These are phyloP conservation scores for Deladenus siricidicola DNA, from an alignment of 2,888 invertebrate species.

Conservation along the genomic window DNA sequence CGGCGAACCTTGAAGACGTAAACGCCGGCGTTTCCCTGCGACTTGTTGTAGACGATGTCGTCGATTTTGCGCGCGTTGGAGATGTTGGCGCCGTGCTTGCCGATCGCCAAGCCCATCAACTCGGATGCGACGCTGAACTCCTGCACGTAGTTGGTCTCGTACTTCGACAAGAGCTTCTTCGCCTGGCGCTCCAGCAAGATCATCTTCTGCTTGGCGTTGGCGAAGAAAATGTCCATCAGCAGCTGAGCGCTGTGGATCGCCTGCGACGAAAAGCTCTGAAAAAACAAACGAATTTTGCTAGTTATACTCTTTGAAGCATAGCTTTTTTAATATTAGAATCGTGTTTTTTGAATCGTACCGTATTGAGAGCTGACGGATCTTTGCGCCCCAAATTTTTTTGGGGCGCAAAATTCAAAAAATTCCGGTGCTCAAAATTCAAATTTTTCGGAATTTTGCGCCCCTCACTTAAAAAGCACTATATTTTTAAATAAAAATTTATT, in stretches of 20 bases:
- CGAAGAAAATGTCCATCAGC: constrained; percentile 28
- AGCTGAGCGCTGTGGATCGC: constrained; percentile 21
- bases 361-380: too few relatives aligned
- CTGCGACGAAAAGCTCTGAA: constrained; percentile 21
- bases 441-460: too few relatives aligned
- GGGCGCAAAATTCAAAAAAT: too few relatives aligned
- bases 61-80: constrained; percentile 34
- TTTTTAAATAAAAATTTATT: too few relatives aligned
- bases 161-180: constrained; percentile 1
- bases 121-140: constrained; percentile 82
- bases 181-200: constrained; percentile 29
- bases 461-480: too few relatives aligned
- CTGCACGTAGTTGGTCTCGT: constrained; percentile 10
- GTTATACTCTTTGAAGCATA: too few relatives aligned
- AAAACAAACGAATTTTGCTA: too few relatives aligned
- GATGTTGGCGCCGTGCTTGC: constrained; percentile 55
- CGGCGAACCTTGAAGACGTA: constrained; percentile 83
- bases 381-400: too few relatives aligned
- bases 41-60: constrained; percentile 72
- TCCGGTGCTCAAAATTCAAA: too few relatives aligned
- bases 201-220: constrained; percentile 30
- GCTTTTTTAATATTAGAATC: too few relatives aligned
- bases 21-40: constrained; percentile 67
- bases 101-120: constrained; percentile 96
- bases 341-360: too few relatives aligned